phyloP scores from a whole-genome alignment of 2,797 vertebrate genomes.

The Anguilla pacifica region DNA sequence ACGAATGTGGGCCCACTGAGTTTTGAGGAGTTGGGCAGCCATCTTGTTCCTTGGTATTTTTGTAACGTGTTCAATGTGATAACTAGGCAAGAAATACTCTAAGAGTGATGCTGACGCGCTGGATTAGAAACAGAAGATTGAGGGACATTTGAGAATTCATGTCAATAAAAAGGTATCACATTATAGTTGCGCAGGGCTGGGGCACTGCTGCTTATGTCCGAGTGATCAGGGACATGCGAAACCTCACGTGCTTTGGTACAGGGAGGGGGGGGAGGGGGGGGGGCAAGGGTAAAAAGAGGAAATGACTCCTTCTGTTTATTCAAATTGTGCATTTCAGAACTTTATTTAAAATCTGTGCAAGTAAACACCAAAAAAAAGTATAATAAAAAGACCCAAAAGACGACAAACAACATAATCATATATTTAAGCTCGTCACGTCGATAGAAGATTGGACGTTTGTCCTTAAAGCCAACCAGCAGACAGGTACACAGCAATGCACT shows the following conservation, averaged over 20 bases:
- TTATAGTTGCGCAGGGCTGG: not conserved
- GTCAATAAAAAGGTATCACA: not conserved
- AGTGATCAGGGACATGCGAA: not conserved
- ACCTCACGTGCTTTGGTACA: not conserved
- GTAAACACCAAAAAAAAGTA: slow-evolving; percentile 60
- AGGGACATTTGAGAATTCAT: not conserved
- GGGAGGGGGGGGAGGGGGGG: not conserved
- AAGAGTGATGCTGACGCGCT: not conserved
- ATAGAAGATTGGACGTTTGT: slow-evolving; percentile 21
- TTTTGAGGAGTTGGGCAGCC: too few relatives aligned
- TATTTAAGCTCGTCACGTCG: slow-evolving; percentile 30
- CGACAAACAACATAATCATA: slow-evolving; percentile 40
- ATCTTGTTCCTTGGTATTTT: too few relatives aligned
- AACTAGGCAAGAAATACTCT: not conserved
- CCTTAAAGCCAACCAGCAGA: slow-evolving; percentile 31
- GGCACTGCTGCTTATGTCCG: not conserved
- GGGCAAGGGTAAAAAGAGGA: slow-evolving; percentile 20
- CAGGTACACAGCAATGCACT: slow-evolving; percentile 37
- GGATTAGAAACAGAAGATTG: not conserved
- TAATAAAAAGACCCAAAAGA: slow-evolving; percentile 45
- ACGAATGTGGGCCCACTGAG: too few relatives aligned
- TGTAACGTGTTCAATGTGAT: not conserved
- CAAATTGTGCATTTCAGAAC: slow-evolving; percentile 60
- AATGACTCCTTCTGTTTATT: slow-evolving; percentile 27
- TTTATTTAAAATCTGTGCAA: slow-evolving; percentile 66